Evolutionary conservation across 2,113 vertebrate species (phyloP), one percentile per base, ranked within the genome.

Genomic region (Syngnathoides biaculeatus): DNA sequence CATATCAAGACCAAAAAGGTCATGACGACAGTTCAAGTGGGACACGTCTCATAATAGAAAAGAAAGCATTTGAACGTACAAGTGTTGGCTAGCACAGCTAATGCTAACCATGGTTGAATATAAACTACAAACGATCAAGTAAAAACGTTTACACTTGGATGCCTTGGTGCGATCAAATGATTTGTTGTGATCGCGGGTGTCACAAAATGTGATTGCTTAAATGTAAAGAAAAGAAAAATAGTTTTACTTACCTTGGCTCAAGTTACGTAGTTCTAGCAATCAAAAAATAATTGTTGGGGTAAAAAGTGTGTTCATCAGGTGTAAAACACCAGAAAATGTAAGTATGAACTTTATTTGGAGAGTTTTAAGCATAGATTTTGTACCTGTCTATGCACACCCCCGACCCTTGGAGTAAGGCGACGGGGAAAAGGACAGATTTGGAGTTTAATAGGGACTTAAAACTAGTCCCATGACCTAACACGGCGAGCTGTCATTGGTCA

Each of bases 321-420:
- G 75, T 76, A 72, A 82, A 73, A 78, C 19, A 69, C 66, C 74
- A 71, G 73, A 73, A 81, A 65, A 26, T 75, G 69, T 76, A 73
- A 79, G 82, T 89, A 88, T 88, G 82, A 69, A 79, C 78, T 87
- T 85, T 80, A 26, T 67, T 17, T 65, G 35, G 84, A 84, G 79
- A 79, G 85, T 88, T 91, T 91, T 90, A 92, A 91, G 92, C 90
- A 75, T 65, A 77, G 73, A 35, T 84, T 66, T 30, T 61, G 56
- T 76, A 62, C 14, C 39, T 80, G 67, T 82, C 87, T 87, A 68
- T 78, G 90, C 92, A 92, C 91, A 93, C 88, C 89, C 92, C 92
- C 86, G 86, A 91, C 92, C 92, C 92, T 89, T 76, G 88, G 92
- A 65, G 80, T 85, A 86, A 92, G 89, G 91, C 88, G 64, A 75